Percentiles rank a stretch among this genome's conserved stretches.
Evolutionary conservation across 2,113 vertebrate species (phyloP).

Genomic region (Oryzias woworae): DNA sequence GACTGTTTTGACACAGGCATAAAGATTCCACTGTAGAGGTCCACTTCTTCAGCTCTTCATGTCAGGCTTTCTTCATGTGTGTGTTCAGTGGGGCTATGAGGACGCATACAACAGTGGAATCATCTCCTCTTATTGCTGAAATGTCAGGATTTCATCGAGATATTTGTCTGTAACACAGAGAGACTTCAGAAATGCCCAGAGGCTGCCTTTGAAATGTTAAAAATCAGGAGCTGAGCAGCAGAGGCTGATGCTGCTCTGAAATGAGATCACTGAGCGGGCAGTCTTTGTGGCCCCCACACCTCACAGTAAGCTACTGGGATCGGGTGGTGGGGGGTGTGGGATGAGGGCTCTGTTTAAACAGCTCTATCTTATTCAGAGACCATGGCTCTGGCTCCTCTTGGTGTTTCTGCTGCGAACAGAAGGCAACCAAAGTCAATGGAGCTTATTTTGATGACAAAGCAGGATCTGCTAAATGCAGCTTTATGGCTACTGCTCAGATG

Average conservation of each 20-base stretch:
- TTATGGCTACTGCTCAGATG: conserved; percentile 46
- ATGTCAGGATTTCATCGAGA: no score
- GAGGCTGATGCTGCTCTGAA: conserved; percentile 12
- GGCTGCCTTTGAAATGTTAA: no score
- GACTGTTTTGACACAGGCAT: no score
- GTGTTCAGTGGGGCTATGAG: no score
- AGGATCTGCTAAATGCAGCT: conserved; percentile 63
- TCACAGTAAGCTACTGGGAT: conserved; percentile 17
- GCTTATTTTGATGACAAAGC: conserved; percentile 71
- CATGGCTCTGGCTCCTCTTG: conserved; percentile 45
- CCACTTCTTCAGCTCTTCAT: no score
- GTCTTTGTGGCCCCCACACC: conserved; percentile 28
- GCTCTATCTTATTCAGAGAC: conserved; percentile 47
- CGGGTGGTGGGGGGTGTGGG: conserved; percentile 8
- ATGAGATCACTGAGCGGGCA: conserved; percentile 33
- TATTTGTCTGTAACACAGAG: no score
- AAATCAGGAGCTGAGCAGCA: neutral
- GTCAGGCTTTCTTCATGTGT: no score
- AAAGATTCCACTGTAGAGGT: no score
- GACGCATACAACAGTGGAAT: no score
- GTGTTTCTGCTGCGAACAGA: conserved; percentile 53
- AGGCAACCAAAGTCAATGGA: conserved; percentile 68
- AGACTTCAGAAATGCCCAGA: conserved; percentile 7
- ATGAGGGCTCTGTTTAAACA: conserved; percentile 32
- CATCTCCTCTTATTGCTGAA: no score